Evolutionary conservation across 1,140 invertebrate species (phyloP).

Genomic region (Coptotermes formosanus): DNA sequence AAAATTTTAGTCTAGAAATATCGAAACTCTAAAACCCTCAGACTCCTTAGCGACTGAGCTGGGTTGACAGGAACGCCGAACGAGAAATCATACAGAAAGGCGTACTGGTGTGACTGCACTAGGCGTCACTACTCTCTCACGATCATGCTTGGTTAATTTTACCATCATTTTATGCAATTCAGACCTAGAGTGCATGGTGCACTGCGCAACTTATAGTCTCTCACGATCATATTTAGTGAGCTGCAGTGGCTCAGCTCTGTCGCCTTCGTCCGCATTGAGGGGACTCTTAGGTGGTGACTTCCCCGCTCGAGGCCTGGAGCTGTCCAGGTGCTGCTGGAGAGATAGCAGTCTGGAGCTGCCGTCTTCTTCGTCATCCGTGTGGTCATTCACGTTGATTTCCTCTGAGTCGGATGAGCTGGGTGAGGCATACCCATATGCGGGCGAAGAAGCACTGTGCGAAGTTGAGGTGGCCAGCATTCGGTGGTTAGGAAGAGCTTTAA

Average conservation of each 20-base stretch:
- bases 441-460: neutral
- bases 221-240: constrained; percentile 31
- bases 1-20: too few species aligned
- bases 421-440: neutral
- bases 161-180: too few species aligned
- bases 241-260: neutral
- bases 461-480: neutral
- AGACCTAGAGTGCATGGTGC: too few species aligned
- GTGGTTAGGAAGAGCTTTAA: constrained; percentile 24
- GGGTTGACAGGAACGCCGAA: too few species aligned
- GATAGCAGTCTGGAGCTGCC: neutral
- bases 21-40: too few species aligned
- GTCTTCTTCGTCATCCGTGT: constrained; percentile 25
- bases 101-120: too few species aligned
- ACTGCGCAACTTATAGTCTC: neutral
- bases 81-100: too few species aligned
- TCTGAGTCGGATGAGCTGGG: constrained; percentile 26
- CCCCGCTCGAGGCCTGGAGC: neutral
- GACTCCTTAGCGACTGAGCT: too few species aligned
- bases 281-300: neutral
- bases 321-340: neutral
- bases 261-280: neutral
- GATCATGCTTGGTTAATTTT: too few species aligned
- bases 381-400: constrained; percentile 33
- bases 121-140: too few species aligned